Conservation (phyloP, 2,113 vertebrate species). For the Cisticola juncidis region DNA sequence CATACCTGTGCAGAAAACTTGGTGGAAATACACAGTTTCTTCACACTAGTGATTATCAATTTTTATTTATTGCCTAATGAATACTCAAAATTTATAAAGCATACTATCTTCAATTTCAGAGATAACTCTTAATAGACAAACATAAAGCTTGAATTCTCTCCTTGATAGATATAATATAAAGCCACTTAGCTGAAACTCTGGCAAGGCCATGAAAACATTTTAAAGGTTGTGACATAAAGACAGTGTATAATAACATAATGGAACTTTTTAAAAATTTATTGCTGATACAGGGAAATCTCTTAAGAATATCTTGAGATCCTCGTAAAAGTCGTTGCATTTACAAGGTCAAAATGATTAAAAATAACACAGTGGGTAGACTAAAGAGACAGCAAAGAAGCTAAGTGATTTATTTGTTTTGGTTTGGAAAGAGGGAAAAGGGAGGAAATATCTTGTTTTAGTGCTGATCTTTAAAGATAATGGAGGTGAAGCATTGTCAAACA, state of each 20-base stretch:
- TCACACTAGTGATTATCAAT: background rate
- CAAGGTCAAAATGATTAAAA: slow-evolving; percentile 51
- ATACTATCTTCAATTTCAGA: background rate
- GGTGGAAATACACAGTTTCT: background rate
- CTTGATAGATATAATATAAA: background rate
- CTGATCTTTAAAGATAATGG: slow-evolving; percentile 44
- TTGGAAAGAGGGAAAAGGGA: background rate
- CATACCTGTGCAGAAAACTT: background rate
- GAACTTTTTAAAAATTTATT: background rate
- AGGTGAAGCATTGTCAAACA: slow-evolving; percentile 17
- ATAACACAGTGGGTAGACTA: background rate
- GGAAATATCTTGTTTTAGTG: slow-evolving; percentile 10
- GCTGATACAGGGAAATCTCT: background rate
- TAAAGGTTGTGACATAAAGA: background rate
- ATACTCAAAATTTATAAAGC: background rate
- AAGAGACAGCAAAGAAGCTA: background rate
- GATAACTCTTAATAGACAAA: background rate
- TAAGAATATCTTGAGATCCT: background rate
- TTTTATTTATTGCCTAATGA: background rate
- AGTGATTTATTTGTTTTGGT: slow-evolving; percentile 44
- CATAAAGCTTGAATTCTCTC: background rate
- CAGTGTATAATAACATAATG: background rate
- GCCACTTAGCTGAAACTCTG: background rate
- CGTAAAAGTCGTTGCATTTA: background rate
- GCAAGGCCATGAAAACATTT: background rate